Evolutionary conservation across 1,140 invertebrate species (phyloP), one percentile per base, ranked within the genome.

Genomic region (Tetragonula clypearis): DNA sequence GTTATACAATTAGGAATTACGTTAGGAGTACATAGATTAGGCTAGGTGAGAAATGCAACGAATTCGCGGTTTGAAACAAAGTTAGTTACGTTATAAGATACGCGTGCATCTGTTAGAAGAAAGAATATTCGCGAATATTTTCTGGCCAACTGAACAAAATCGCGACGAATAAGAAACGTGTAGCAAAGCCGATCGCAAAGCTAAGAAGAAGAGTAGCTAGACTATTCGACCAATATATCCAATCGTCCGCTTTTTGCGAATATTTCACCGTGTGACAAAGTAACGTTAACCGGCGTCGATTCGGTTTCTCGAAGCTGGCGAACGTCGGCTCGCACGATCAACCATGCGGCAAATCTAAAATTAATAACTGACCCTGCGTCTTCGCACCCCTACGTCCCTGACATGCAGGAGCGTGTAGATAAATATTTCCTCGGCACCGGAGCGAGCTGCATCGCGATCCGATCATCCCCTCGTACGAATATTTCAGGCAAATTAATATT

Each of bases 401-500:
- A 4, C 26, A 55, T 49, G 41, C 41, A 49, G 41, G 6, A 6
- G 26, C 81, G 81, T 72, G 62, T 82, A 68, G 81, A 82, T 62
- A 82, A 82, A 82, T 82, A 82, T 82, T 82, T 82, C 53, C 49
- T 81, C 79, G 68, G 21, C 23, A 6, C 68, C 8, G 56, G n/a
- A 68, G 19, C 62, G 53, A 56, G 73, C 73, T n/a, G 49, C n/a
- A 23, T 60, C 73, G 26, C 49, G 49, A 69, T 75, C 55, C 76
- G 66, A 79, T 84, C 77, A 79, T 49, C 69, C 26, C 49, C 49
- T 49, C 23, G 19, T 68, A 80, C 56, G 83, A 85, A 85, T 85
- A 80, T 80, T 85, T 80, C n/a, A 62, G 77, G 49, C 26, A 41
- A 84, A 84, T 84, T 84, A 76, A 84, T 79, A 84, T 80, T n/a